These are phyloP conservation scores for Ciona savignyi DNA, from an alignment of 23 tunicate species.

Conservation along the genomic window DNA sequence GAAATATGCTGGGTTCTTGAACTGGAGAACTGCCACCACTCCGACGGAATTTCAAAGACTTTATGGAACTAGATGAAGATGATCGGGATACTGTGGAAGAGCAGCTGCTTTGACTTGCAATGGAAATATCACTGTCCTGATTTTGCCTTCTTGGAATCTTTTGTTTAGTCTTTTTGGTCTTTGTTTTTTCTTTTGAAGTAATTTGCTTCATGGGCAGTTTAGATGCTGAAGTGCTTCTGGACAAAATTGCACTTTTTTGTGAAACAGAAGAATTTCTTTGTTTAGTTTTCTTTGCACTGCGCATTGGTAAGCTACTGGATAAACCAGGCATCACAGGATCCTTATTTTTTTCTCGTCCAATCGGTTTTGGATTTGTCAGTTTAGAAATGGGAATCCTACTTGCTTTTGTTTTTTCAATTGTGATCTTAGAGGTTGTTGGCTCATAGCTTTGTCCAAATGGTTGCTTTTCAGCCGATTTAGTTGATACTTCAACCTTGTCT, in stretches of 20 bases:
- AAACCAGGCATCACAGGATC: background rate
- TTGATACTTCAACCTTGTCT: background rate
- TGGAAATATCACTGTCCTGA: background rate
- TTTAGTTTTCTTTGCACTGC: background rate
- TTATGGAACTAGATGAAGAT: conserved; percentile 44
- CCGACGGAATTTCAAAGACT: conserved; percentile 15
- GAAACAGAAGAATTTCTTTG: background rate
- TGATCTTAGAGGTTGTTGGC: background rate
- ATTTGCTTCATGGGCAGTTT: conserved; percentile 34
- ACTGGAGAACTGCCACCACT: conserved; percentile 59
- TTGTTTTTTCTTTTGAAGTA: background rate
- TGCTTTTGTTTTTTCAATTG: conserved; percentile 1
- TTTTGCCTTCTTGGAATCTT: background rate
- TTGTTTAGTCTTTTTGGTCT: background rate
- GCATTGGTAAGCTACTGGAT: background rate
- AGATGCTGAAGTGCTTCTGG: conserved; percentile 25
- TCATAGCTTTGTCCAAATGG: too few relatives aligned
- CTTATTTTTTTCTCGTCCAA: background rate
- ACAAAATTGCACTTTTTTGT: background rate
- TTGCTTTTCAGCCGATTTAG: background rate
- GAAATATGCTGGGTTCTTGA: conserved; percentile 29
- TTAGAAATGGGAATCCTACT: conserved; percentile 19
- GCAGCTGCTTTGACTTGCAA: background rate
- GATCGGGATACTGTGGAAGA: conserved; percentile 64
- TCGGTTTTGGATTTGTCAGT: background rate